A percentile compares a stretch with the other conserved stretches of the same genome.
These are phyloP conservation scores for Triplophysa bombifrons DNA, from an alignment of 2,797 vertebrate species.

Conservation along the genomic window DNA sequence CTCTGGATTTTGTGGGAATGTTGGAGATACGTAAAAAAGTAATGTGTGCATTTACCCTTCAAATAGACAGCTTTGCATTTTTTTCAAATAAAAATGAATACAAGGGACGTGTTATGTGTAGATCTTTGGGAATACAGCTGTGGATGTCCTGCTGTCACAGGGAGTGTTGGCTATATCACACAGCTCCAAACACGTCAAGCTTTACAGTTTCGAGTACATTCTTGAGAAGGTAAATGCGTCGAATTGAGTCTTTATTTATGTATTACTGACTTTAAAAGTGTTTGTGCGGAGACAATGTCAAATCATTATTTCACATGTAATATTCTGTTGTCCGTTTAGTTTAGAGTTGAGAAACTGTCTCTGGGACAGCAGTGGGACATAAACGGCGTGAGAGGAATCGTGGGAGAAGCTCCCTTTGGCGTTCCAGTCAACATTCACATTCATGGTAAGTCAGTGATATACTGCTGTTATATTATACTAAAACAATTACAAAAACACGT, in stretches of 20 bases:
- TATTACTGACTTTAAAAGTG: background rate
- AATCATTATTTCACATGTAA: background rate
- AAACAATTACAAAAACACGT: background rate
- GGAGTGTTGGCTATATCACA: slow-evolving; percentile 90
- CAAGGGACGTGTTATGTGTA: slow-evolving; percentile 61
- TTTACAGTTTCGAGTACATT: slow-evolving; percentile 92
- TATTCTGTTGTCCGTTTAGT: slow-evolving; percentile 71
- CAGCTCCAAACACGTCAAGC: slow-evolving; percentile 86
- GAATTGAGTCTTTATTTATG: background rate
- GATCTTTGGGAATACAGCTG: slow-evolving; percentile 89
- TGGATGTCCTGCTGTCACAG: slow-evolving; percentile 89
- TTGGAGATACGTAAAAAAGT: slow-evolving; percentile 93
- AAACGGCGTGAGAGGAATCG: slow-evolving; percentile 79
- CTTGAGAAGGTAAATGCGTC: slow-evolving; percentile 79
- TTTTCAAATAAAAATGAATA: background rate
- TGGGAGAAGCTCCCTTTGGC: slow-evolving; percentile 89
- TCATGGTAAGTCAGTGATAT: slow-evolving; percentile 78
- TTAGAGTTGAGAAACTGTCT: slow-evolving; percentile 79
- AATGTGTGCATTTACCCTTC: slow-evolving; percentile 20
- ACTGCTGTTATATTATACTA: no score
- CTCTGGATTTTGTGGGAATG: slow-evolving; percentile 87
- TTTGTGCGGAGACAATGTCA: background rate
- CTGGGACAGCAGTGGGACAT: slow-evolving; percentile 86
- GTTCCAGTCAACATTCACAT: slow-evolving; percentile 94
- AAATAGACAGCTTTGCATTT: background rate